Percentiles rank a stretch among this genome's conserved stretches.
phyloP scores from a whole-genome alignment of 2,797 vertebrate species.

The Malurus splendens region DNA sequence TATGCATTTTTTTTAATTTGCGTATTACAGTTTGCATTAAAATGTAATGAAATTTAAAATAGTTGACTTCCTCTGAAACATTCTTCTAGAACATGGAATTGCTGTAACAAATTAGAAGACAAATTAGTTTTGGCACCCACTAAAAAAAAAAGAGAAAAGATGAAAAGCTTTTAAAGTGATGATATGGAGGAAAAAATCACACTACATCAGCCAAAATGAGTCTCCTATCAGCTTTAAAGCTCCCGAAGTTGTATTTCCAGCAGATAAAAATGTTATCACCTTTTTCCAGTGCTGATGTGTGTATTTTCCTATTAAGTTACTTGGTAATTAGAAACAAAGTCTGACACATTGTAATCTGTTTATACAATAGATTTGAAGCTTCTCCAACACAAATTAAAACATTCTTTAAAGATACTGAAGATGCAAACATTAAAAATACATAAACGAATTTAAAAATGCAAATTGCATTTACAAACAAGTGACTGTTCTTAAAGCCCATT shows the following conservation, averaged over 20 bases:
- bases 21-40: background rate
- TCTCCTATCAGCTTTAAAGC: constrained; percentile 29
- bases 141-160: constrained; percentile 8
- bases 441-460: background rate
- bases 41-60: background rate
- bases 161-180: constrained; percentile 37
- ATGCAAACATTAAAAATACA: background rate
- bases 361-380: constrained; percentile 6
- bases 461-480: background rate
- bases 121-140: constrained; percentile 30
- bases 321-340: constrained; percentile 41
- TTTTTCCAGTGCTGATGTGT: constrained; percentile 10
- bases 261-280: constrained; percentile 44
- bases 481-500: background rate
- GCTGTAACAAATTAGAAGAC: constrained; percentile 38
- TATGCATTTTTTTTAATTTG: background rate
- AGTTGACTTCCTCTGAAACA: background rate
- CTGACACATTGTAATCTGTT: constrained; percentile 38
- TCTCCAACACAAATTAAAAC: background rate
- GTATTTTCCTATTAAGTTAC: constrained; percentile 30
- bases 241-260: constrained; percentile 26
- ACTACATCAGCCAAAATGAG: background rate
- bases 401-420: background rate
- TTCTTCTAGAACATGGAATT: background rate
- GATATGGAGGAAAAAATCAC: constrained; percentile 9